Base-by-base conservation (phyloP, 2,113 vertebrate species). In the Hystrix cristata region DNA sequence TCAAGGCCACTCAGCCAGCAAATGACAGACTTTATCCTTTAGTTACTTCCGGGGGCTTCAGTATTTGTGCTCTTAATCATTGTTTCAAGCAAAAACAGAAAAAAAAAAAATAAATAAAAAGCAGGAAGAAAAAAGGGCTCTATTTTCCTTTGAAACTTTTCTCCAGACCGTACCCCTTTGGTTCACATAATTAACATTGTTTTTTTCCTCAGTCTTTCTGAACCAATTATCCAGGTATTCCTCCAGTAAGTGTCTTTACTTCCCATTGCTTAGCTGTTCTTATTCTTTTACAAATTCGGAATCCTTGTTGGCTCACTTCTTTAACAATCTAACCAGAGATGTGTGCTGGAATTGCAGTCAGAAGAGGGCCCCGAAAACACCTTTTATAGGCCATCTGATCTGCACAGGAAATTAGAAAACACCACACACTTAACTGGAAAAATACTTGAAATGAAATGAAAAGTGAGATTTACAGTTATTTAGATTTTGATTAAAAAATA, bases 401-500 rank as follows among this genome's bases (percentile, higher is more conserved):
- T 94, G 69, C 92, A 96, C 97, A 97, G 97, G 97, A 98, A 97
- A 98, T 98, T 97, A 97, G 96, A 12, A 81, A 98, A 97, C 97
- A 98, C 87, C 97, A 97, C 91, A 96, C 95, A 91, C 96, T 97
- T 98, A 97, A 95, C 98, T 94, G 97, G 97, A 98, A 98, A 98
- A 98, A 97, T 94, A 95, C 94, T 98, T 96, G 97, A 97, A 98
- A 98, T 95, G 94, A 98, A 98, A 96, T 95, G 96, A 98, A 98
- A 98, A 98, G 98, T 95, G 92, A 98, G 96, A 97, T 95, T 96
- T 96, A 97, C 96, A 97, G 97, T 98, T 98, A 97, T 97, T 98
- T 98, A 98, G 98, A 97, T 98, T 98, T 98, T 98, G 97, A 97
- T 98, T 98, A 98, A 97, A 95, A 98, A 97, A 97, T 98, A 95